A percentile compares a stretch with the other conserved stretches of the same genome.
phyloP scores from a whole-genome alignment of 2,113 vertebrate genomes.

The Rafetus swinhoei region DNA sequence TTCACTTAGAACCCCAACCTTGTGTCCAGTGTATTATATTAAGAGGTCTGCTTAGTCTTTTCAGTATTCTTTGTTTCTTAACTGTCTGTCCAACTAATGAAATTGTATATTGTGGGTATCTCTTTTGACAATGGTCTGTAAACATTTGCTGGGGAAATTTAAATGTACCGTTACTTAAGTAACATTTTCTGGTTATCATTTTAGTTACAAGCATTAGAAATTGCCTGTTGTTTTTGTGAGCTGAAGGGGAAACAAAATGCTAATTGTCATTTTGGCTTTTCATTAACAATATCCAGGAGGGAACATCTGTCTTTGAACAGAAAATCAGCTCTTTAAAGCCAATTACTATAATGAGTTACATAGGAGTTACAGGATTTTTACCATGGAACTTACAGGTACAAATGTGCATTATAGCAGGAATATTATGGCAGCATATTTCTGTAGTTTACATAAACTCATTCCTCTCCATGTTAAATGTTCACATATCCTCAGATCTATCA shows the following conservation, averaged over 20 bases:
- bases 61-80: not conserved
- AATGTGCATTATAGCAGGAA: not conserved
- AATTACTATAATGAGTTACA: constrained; percentile 32
- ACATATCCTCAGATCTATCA: not conserved
- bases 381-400: not conserved
- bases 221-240: not conserved
- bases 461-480: not conserved
- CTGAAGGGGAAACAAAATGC: constrained; percentile 3
- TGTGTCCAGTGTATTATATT: not conserved
- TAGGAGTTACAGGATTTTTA: constrained; percentile 6
- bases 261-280: not conserved
- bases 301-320: constrained; percentile 11
- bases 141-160: not conserved
- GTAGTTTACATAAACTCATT: not conserved
- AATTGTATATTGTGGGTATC: fast-evolving
- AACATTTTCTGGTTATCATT: not conserved
- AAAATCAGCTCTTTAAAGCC: constrained; percentile 33
- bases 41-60: not conserved
- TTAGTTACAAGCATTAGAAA: not conserved
- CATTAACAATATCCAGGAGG: constrained; percentile 42
- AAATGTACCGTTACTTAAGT: not conserved
- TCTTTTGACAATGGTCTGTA: too few relatives aligned
- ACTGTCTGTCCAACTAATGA: not conserved
- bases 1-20: constrained; percentile 4
- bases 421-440: not conserved